Evolutionary conservation across 2,888 invertebrate genomes (phyloP).

Genomic region (Spatulosminthurus flaviceps): DNA sequence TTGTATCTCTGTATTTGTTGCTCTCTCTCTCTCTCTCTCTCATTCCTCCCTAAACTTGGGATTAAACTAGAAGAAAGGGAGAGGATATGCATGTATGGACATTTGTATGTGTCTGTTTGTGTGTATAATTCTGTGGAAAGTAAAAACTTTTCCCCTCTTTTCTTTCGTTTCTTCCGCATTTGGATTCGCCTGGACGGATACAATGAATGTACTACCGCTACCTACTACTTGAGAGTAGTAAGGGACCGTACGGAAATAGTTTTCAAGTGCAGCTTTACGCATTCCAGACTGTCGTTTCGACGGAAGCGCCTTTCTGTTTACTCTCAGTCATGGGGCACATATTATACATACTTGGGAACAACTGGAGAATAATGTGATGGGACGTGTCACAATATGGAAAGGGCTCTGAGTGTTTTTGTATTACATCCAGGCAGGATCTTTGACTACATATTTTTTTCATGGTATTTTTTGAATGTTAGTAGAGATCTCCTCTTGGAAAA

Average conservation of each 20-base stretch:
- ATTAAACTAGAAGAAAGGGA: not conserved
- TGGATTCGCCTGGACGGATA: constrained; percentile 29
- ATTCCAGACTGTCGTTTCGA: not conserved
- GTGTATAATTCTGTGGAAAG: not conserved
- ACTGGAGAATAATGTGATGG: not conserved
- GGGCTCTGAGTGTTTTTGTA: too few species aligned
- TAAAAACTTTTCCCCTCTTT: constrained; percentile 3
- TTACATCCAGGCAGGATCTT: not conserved
- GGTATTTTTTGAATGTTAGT: too few species aligned
- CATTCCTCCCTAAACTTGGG: not conserved
- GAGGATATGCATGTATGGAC: not conserved
- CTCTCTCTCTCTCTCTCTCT: constrained; percentile 11
- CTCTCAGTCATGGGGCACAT: too few species aligned
- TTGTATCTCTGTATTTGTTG: not conserved
- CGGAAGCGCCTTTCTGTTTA: too few species aligned
- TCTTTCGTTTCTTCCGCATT: constrained; percentile 33
- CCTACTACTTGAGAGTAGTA: not conserved
- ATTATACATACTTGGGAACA: too few species aligned
- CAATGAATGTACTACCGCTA: constrained; percentile 28
- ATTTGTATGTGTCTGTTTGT: not conserved
- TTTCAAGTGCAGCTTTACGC: not conserved
- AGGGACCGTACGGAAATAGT: not conserved
- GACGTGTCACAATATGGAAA: constrained; percentile 5
- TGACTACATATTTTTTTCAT: too few species aligned
- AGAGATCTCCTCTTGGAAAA: too few species aligned